Evolutionary conservation across 2,888 invertebrate genomes (phyloP), one percentile per base, ranked within the genome.

Genomic region (Corythucha ciliata): DNA sequence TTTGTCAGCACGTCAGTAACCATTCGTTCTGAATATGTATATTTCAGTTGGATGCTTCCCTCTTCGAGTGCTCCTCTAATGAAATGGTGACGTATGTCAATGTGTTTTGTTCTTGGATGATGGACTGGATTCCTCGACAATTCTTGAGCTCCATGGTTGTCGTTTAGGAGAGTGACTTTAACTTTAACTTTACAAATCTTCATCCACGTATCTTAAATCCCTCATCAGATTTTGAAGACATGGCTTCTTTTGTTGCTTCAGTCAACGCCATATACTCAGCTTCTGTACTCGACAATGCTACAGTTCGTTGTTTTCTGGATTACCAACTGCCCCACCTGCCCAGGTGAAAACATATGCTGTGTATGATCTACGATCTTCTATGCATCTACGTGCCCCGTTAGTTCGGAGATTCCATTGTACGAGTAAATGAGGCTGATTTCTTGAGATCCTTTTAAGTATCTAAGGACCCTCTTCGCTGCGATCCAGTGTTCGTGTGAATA

Each of bases 381-480:
- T 16, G 2, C 18, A 27, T 44, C 46, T 32, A 4, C 16, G 7
- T 4, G 3, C 10, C 32, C 33, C 14, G 5, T 44, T 12, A 10
- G 4, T 45, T n/a, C 21, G 3, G 3, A 21, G 8, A 14, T 27
- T 3, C 21, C n/a, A 21, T 7, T 3, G 3, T 21, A 24, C 5
- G 3, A 4, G 33, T 39, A 44, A 20, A 3, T 6, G 1, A 44
- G 14, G 5, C 53, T 52, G 12, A 34, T 8, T 8, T 50, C 34
- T 18, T 12, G 33, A 1, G 57, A 56, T 18, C 52, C 51, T 29
- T 51, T 44, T 20, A 59, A 32, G 32, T 59, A 58, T 12, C 55
- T 21, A 6, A 60, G 26, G 10, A 61, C 42, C 1, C 36, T 12
- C 42, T 59, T 60, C 1, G 55, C 60, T 6, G 53, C 54, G 10